phyloP scores from a whole-genome alignment of 1,140 invertebrate genomes.

The Zaprionus nigranus region DNA sequence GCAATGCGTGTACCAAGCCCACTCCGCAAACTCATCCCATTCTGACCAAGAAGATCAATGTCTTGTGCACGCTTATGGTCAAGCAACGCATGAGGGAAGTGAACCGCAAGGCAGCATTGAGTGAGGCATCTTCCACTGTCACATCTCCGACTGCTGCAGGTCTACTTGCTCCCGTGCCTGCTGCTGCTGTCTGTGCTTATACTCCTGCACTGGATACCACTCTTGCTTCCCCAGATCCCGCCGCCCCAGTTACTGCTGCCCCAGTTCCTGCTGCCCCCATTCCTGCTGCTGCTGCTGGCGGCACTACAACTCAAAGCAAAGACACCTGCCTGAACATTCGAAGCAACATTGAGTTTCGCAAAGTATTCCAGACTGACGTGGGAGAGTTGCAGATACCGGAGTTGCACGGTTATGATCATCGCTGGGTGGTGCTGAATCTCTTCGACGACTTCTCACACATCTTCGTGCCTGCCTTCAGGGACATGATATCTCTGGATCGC shows the following conservation, averaged over 20 bases:
- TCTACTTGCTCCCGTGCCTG: neutral
- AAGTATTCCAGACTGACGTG: slow-evolving; percentile 61
- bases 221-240: neutral
- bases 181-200: neutral
- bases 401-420: slow-evolving; percentile 51
- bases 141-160: neutral
- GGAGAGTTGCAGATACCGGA: slow-evolving; percentile 64
- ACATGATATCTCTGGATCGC: slow-evolving; percentile 71
- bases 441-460: slow-evolving; percentile 82
- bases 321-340: slow-evolving; percentile 39
- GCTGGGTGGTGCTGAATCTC: slow-evolving; percentile 77
- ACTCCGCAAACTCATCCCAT: slow-evolving; percentile 75
- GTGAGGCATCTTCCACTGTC: neutral
- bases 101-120: neutral
- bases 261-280: neutral
- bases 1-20: slow-evolving; percentile 71
- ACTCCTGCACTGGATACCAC: neutral
- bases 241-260: neutral
- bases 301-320: slow-evolving; percentile 4
- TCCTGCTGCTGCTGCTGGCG: neutral
- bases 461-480: slow-evolving; percentile 70
- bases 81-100: slow-evolving; percentile 69
- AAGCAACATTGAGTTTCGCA: slow-evolving; percentile 74
- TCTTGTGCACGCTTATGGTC: slow-evolving; percentile 70
- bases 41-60: slow-evolving; percentile 78